Evolutionary conservation across 2,113 vertebrate species (phyloP).

Genomic region (Xyliphius kryptos): DNA sequence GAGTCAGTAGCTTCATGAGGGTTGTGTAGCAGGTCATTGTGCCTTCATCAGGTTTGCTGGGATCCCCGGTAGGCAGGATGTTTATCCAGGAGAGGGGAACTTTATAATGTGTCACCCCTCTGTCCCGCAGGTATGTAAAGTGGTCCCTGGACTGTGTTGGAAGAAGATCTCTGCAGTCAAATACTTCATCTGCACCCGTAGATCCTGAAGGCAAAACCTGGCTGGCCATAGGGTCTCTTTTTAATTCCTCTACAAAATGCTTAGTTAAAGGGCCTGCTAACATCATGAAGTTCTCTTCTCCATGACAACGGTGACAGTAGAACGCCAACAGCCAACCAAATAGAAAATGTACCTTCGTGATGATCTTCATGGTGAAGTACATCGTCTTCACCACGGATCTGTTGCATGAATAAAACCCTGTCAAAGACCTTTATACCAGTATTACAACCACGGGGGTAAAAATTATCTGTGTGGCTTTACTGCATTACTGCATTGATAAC

Average conservation of each 20-base stretch:
- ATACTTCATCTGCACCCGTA: background rate
- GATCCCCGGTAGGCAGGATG: conserved; percentile 58
- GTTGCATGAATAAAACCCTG: conserved; percentile 17
- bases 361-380: conserved; percentile 21
- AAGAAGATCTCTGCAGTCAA: conserved; percentile 54
- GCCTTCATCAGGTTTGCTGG: conserved; percentile 35
- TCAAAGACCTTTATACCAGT: too few relatives aligned
- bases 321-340: conserved; percentile 49
- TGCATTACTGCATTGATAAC: background rate
- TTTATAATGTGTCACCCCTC: conserved; percentile 73
- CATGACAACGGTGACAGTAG: conserved; percentile 29
- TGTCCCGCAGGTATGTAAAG: conserved; percentile 56
- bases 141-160: conserved; percentile 48
- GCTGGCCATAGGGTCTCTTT: background rate
- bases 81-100: conserved; percentile 68
- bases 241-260: conserved; percentile 9
- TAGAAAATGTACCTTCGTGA: too few relatives aligned
- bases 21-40: conserved; percentile 65
- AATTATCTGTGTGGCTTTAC: too few relatives aligned
- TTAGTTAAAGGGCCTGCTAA: conserved; percentile 70
- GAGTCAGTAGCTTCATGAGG: conserved; percentile 60
- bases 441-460: too few relatives aligned
- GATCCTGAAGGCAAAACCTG: conserved; percentile 2
- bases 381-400: too few relatives aligned
- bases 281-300: conserved; percentile 55